A percentile compares a stretch with the other conserved stretches of the same genome.
These are phyloP conservation scores for Osmoderma eremita DNA, from an alignment of 2,888 invertebrate species.

Conservation along the genomic window DNA sequence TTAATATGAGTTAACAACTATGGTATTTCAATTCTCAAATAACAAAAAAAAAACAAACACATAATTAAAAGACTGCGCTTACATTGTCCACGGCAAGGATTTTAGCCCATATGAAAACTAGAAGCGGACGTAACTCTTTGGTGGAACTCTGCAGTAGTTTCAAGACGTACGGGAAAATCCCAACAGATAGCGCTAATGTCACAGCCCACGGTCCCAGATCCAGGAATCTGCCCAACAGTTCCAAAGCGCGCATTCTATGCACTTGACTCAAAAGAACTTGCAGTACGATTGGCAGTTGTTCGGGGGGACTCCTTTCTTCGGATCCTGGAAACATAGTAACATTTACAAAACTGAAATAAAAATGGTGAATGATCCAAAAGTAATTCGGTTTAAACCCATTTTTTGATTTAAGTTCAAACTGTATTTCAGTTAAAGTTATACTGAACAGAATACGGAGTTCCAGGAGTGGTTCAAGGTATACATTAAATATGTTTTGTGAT, in stretches of 20 bases:
- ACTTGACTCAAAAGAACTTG: constrained; percentile 83
- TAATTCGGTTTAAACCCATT: too few species aligned
- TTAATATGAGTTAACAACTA: too few species aligned
- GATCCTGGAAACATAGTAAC: constrained; percentile 68
- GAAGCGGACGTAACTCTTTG: constrained; percentile 87
- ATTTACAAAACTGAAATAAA: constrained; percentile 23
- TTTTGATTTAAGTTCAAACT: neutral
- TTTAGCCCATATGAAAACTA: constrained; percentile 99
- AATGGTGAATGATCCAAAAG: too few species aligned
- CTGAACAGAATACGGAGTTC: too few species aligned
- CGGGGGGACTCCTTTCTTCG: constrained; percentile 85
- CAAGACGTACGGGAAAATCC: constrained; percentile 98
- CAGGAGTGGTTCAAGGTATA: neutral
- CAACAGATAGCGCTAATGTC: constrained; percentile 93
- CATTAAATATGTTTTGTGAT: too few species aligned
- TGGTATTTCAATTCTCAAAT: too few species aligned
- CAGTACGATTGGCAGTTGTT: constrained; percentile 96
- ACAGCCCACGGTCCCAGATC: constrained; percentile 98
- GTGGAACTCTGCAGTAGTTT: constrained; percentile 96
- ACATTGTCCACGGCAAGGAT: constrained; percentile 96
- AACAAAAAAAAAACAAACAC: constrained; percentile 30
- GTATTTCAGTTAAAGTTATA: too few species aligned
- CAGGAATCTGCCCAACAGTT: constrained; percentile 91
- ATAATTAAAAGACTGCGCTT: constrained; percentile 61
- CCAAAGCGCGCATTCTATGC: constrained; percentile 93